Percentiles rank a stretch among this genome's conserved stretches.
Evolutionary conservation across 2,797 vertebrate genomes (phyloP).

Genomic region (Euphonia xanthogaster): DNA sequence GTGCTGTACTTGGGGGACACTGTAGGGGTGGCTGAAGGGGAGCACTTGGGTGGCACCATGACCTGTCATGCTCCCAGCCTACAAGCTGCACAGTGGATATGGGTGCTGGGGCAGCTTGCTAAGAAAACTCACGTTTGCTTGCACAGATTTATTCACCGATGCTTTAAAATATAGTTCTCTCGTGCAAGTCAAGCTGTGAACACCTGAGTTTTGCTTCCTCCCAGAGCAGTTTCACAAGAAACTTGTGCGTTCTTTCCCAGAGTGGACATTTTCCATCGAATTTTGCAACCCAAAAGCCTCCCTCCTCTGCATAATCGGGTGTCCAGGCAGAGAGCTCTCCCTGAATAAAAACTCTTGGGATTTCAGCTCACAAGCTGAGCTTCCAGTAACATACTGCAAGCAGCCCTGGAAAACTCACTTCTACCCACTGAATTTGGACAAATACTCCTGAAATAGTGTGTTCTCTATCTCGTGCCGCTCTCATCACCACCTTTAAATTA

Average conservation of each 20-base stretch:
- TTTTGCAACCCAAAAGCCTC: not conserved
- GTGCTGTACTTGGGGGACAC: rapidly evolving
- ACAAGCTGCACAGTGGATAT: not conserved
- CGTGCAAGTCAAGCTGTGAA: not conserved
- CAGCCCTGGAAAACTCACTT: not conserved
- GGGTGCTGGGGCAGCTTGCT: not conserved
- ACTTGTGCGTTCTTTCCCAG: not conserved
- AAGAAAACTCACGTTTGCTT: not conserved
- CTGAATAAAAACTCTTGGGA: not conserved
- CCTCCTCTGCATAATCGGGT: not conserved
- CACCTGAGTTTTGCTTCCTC: not conserved
- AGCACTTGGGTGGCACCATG: not conserved
- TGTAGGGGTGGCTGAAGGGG: not conserved
- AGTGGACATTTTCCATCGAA: not conserved
- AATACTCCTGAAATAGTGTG: not conserved
- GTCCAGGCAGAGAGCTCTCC: not conserved
- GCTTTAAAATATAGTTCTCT: not conserved
- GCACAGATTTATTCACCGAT: not conserved
- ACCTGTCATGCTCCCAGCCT: not conserved
- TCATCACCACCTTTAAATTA: not conserved
- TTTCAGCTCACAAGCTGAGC: not conserved
- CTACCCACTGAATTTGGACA: not conserved
- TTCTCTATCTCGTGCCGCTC: not conserved
- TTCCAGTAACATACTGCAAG: not conserved
- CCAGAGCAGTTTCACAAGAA: not conserved